Evolutionary conservation across 2,888 invertebrate genomes (phyloP).

Genomic region (Cerceris rybyensis): DNA sequence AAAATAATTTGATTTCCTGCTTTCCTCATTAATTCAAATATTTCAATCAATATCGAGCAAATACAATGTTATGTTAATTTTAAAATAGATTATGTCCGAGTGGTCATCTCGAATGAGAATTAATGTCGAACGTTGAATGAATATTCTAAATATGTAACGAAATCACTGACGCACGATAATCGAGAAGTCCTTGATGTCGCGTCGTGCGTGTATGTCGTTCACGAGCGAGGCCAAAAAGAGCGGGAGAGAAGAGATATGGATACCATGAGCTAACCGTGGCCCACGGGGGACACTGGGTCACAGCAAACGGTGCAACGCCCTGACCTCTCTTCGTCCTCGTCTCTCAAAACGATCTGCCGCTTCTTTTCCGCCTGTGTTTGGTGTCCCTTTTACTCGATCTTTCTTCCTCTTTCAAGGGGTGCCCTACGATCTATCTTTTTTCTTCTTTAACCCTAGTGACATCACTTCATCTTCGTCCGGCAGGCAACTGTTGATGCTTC

Average conservation of each 20-base stretch:
- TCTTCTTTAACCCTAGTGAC: slow-evolving; percentile 11
- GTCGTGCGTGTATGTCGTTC: neutral
- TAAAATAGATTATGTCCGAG: too few relatives aligned
- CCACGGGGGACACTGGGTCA: slow-evolving; percentile 74
- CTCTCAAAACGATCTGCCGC: slow-evolving; percentile 10
- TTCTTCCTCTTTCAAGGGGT: slow-evolving; percentile 15
- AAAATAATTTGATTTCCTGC: too few relatives aligned
- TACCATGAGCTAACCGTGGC: slow-evolving; percentile 40
- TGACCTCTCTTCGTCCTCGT: slow-evolving; percentile 64
- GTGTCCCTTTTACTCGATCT: slow-evolving; percentile 34
- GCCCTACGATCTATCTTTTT: slow-evolving; percentile 27
- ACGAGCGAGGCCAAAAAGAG: slow-evolving; percentile 14
- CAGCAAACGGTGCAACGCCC: slow-evolving; percentile 76
- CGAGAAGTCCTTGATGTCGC: slow-evolving; percentile 28
- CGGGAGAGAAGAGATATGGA: slow-evolving; percentile 25
- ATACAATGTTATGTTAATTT: too few relatives aligned
- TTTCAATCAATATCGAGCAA: too few relatives aligned
- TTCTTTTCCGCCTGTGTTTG: slow-evolving; percentile 25
- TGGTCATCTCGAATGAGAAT: too few relatives aligned
- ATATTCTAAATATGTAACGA: slow-evolving; percentile 19
- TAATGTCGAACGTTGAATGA: neutral
- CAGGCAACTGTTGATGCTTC: slow-evolving; percentile 23
- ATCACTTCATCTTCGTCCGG: neutral
- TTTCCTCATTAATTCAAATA: too few relatives aligned
- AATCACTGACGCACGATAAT: slow-evolving; percentile 21